Percentiles rank a stretch among this genome's conserved stretches.
Conservation (phyloP, 1,140 invertebrate species). For the Hermetia illucens region DNA sequence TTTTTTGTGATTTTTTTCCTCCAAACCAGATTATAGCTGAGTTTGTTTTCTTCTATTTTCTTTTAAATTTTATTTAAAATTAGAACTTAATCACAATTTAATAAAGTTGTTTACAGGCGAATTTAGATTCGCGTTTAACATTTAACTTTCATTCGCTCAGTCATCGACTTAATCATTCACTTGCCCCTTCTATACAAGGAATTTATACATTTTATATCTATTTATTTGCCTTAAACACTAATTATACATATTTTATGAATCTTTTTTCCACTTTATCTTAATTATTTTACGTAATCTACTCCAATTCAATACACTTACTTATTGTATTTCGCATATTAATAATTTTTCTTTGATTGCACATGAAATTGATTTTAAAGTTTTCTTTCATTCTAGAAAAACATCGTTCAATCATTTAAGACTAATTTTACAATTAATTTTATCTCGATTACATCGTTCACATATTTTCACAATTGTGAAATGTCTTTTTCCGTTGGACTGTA, state of each 20-base stretch:
- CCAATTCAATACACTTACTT: background rate
- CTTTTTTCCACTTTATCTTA: too few species aligned
- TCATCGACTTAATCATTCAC: background rate
- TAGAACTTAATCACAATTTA: too few species aligned
- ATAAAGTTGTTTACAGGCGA: conserved; percentile 1
- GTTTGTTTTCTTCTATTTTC: too few species aligned
- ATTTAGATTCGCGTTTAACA: background rate
- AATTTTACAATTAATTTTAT: background rate
- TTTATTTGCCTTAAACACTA: too few species aligned
- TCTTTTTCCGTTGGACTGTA: background rate
- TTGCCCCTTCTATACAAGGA: background rate
- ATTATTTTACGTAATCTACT: too few species aligned
- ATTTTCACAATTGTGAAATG: background rate
- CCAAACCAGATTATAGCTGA: too few species aligned
- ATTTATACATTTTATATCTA: background rate
- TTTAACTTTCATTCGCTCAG: background rate
- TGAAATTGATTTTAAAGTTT: background rate
- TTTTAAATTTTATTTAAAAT: too few species aligned
- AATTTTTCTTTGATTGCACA: conserved; percentile 8
- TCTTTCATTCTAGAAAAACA: background rate
- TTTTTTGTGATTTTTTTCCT: too few species aligned
- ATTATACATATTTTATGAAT: too few species aligned
- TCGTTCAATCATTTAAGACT: background rate
- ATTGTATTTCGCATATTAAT: conserved; percentile 9
- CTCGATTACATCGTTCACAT: background rate